Evolutionary conservation across 1,140 invertebrate genomes (phyloP).

Genomic region (Grapholita molesta): DNA sequence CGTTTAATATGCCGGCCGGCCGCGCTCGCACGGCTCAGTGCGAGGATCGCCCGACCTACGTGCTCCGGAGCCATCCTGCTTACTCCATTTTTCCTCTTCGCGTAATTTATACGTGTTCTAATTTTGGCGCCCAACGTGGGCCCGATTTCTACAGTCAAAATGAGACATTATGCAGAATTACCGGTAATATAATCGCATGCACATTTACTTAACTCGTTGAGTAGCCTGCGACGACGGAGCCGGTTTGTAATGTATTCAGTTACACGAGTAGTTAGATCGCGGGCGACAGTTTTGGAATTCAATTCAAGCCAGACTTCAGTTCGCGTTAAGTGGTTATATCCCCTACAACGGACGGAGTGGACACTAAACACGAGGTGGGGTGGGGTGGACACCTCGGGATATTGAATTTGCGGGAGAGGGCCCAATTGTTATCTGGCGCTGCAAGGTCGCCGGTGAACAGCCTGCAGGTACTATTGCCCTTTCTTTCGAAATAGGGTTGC

Average conservation of each 20-base stretch:
- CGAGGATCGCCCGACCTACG: constrained; percentile 55
- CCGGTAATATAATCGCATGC: not conserved
- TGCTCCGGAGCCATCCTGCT: constrained; percentile 38
- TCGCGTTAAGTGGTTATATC: constrained; percentile 74
- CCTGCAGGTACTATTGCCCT: constrained; percentile 62
- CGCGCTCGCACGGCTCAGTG: constrained; percentile 10
- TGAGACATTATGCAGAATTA: not conserved
- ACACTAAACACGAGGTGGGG: constrained; percentile 52
- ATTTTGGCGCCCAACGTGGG: constrained; percentile 27
- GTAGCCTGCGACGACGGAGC: not conserved
- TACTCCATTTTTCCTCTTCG: constrained; percentile 22
- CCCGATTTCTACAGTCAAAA: not conserved
- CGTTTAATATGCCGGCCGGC: constrained; percentile 66
- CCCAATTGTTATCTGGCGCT: constrained; percentile 71
- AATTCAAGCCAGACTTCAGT: constrained; percentile 67
- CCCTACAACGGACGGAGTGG: constrained; percentile 51
- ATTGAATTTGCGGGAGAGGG: constrained; percentile 70
- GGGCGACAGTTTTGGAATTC: constrained; percentile 61
- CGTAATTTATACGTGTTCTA: constrained; percentile 22
- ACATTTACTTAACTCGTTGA: not conserved
- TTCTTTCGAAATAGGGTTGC: constrained; percentile 60
- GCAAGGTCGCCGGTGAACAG: constrained; percentile 60
- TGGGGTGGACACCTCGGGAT: constrained; percentile 60
- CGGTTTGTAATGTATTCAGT: constrained; percentile 32
- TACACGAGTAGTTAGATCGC: constrained; percentile 52